A percentile compares a stretch with the other conserved stretches of the same genome.
Evolutionary conservation across 2,888 invertebrate genomes (phyloP).

Genomic region (Sphinx pinastri): DNA sequence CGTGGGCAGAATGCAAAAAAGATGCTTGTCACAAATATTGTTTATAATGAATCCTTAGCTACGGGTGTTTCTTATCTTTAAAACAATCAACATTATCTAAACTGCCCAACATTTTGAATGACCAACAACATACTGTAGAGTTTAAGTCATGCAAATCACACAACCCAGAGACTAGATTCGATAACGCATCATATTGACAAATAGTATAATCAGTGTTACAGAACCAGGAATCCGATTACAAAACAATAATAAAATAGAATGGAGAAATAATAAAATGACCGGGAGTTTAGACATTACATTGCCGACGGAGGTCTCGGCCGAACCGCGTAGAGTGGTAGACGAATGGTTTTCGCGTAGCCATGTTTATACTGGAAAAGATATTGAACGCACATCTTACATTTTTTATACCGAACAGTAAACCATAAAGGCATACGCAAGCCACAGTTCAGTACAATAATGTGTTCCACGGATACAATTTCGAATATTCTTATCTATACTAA

Average conservation of each 20-base stretch:
- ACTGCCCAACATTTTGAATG: neutral
- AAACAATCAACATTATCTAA: neutral
- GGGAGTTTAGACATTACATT: neutral
- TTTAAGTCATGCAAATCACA: neutral
- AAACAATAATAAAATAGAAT: constrained; percentile 5
- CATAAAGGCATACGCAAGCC: neutral
- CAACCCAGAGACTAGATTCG: neutral
- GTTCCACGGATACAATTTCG: too few relatives aligned
- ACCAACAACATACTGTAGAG: too few relatives aligned
- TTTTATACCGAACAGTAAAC: too few relatives aligned
- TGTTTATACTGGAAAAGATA: neutral
- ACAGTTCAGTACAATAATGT: neutral
- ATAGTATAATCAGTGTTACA: neutral
- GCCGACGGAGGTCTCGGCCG: neutral
- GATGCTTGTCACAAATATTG: neutral
- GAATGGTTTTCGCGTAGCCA: neutral
- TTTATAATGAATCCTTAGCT: neutral
- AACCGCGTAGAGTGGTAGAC: neutral
- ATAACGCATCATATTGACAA: neutral
- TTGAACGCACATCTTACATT: neutral
- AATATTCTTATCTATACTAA: too few relatives aligned
- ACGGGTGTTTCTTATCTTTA: neutral
- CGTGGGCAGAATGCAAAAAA: neutral
- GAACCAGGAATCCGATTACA: constrained; percentile 7
- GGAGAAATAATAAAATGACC: constrained; percentile 13